Conservation (phyloP, 2,888 invertebrate species). For the Athetis lepigone region DNA sequence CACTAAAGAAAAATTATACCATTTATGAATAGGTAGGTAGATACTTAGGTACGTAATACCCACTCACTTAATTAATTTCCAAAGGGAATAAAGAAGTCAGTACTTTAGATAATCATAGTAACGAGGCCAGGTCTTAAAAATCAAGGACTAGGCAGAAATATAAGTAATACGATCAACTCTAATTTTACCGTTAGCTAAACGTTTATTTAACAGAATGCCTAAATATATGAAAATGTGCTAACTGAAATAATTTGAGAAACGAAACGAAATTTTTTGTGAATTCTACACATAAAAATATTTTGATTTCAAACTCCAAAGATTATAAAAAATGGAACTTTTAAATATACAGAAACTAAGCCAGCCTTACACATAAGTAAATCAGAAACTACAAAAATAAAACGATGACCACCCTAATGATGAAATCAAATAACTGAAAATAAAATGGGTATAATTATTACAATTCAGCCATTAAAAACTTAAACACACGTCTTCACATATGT, state of each 20-base stretch:
- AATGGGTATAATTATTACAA: neutral
- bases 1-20: no score
- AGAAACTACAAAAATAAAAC: neutral
- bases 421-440: neutral
- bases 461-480: neutral
- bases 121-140: neutral
- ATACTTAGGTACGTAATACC: neutral
- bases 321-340: neutral
- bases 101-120: neutral
- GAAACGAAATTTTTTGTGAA: constrained; percentile 10
- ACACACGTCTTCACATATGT: neutral
- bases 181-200: neutral
- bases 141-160: neutral
- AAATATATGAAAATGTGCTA: constrained; percentile 1
- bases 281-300: neutral
- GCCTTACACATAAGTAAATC: neutral
- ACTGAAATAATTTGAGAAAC: constrained; percentile 6
- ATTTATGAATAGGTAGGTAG: neutral
- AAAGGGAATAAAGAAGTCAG: neutral
- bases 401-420: neutral
- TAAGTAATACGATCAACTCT: neutral
- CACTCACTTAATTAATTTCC: neutral
- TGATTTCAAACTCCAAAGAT: neutral
- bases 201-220: constrained; percentile 4
- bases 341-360: neutral